A percentile compares a stretch with the other conserved stretches of the same genome.
phyloP scores from a whole-genome alignment of 2,797 vertebrate species.

The Etheostoma perlongum region DNA sequence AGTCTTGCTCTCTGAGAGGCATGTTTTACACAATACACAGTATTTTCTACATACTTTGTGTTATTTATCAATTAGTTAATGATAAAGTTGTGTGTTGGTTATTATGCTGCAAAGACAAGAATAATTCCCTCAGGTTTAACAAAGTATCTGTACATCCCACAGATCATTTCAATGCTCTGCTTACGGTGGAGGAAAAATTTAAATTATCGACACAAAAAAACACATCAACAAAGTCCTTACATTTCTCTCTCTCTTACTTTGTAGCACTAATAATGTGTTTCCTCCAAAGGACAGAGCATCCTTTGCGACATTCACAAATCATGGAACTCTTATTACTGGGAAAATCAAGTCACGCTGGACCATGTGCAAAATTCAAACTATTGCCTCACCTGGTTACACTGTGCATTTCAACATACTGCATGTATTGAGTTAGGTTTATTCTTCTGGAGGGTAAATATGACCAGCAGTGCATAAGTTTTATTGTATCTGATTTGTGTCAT shows the following conservation, averaged over 20 bases:
- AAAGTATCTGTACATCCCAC: not conserved
- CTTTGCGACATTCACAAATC: slow-evolving; percentile 1
- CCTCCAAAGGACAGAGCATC: not conserved
- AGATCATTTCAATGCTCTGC: not conserved
- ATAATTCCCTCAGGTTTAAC: not conserved
- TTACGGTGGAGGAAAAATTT: not conserved
- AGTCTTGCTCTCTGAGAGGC: not conserved
- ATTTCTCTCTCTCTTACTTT: not conserved
- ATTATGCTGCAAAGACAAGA: not conserved
- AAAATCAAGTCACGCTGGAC: not conserved
- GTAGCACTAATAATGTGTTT: not conserved
- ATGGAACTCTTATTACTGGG: not conserved
- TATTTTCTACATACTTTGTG: not conserved
- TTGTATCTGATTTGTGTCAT: not conserved
- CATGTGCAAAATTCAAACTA: not conserved
- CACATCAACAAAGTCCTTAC: not conserved
- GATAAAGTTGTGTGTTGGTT: not conserved
- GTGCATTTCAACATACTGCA: slow-evolving; percentile 17
- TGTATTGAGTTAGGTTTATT: not conserved
- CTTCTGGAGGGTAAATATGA: slow-evolving; percentile 1
- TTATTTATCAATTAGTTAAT: not conserved
- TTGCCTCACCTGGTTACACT: slow-evolving; percentile 20
- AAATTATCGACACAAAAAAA: not conserved
- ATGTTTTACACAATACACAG: not conserved
- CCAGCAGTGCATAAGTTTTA: not conserved